Evolutionary conservation across 2,797 vertebrate species (phyloP).

Genomic region (Ammospiza maritima): DNA sequence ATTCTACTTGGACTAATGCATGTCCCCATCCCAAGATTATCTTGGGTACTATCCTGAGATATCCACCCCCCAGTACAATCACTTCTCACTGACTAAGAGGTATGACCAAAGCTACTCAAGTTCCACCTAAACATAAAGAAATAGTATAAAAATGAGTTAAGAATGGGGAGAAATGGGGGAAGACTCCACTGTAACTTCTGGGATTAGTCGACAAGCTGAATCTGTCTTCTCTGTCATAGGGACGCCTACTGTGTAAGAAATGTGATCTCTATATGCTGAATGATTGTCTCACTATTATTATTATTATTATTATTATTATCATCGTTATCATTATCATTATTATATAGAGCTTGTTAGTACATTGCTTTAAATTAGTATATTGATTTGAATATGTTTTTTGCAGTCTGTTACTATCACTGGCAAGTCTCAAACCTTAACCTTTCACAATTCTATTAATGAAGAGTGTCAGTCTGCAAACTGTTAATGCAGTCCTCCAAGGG

Average conservation of each 20-base stretch:
- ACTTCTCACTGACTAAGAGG: neutral
- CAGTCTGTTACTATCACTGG: neutral
- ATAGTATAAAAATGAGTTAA: neutral
- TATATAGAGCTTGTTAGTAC: neutral
- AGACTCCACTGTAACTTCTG: neutral
- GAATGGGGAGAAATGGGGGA: neutral
- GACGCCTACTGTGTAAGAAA: accelerated
- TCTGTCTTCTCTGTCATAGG: neutral
- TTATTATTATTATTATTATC: no score
- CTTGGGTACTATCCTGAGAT: neutral
- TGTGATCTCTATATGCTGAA: neutral
- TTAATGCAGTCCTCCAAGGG: neutral
- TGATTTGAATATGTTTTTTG: neutral
- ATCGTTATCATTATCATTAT: no score
- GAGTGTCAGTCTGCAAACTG: neutral
- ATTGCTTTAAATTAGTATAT: neutral
- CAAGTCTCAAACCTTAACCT: neutral
- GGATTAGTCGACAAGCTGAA: accelerated
- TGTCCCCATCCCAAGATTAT: neutral
- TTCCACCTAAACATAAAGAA: neutral
- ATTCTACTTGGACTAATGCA: neutral
- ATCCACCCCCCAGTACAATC: neutral
- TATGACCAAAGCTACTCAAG: neutral
- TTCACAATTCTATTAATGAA: neutral
- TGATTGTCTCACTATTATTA: neutral